phyloP scores from a whole-genome alignment of 1,140 invertebrate species.

The Macrobrachium nipponense region DNA sequence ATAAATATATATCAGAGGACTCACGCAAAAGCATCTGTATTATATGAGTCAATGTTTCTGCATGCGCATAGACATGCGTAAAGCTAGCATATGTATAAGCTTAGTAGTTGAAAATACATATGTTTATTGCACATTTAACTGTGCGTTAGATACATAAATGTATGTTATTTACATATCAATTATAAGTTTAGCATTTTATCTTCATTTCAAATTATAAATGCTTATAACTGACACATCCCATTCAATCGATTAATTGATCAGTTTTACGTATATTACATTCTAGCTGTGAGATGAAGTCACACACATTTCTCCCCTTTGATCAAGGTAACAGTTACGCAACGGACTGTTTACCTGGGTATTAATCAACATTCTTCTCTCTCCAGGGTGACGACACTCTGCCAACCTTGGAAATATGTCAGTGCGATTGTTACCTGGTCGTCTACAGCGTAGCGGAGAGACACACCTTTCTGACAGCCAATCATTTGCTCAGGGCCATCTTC shows the following conservation, averaged over 20 bases:
- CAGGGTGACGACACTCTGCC: conserved; percentile 36
- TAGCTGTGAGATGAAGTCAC: too few species aligned
- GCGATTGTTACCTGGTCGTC: conserved; percentile 52
- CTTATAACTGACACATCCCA: too few species aligned
- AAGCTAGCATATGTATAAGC: background rate
- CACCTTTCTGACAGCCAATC: conserved; percentile 47
- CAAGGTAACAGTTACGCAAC: background rate
- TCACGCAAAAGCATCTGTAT: background rate
- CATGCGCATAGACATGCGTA: background rate
- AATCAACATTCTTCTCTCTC: background rate
- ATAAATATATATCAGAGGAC: background rate
- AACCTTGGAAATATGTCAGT: conserved; percentile 43
- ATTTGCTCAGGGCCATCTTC: conserved; percentile 45
- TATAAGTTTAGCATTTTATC: background rate
- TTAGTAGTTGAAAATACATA: too few species aligned
- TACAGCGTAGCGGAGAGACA: conserved; percentile 49
- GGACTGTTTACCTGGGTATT: background rate
- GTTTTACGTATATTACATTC: too few species aligned
- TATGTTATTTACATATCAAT: background rate
- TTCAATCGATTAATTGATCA: too few species aligned
- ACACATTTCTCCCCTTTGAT: background rate
- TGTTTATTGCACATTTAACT: too few species aligned
- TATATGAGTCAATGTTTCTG: background rate
- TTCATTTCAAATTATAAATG: too few species aligned
- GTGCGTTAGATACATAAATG: background rate